A percentile compares a stretch with the other conserved stretches of the same genome.
Conservation (phyloP, 2,113 vertebrate species). For the Oreotrochilus melanogaster region DNA sequence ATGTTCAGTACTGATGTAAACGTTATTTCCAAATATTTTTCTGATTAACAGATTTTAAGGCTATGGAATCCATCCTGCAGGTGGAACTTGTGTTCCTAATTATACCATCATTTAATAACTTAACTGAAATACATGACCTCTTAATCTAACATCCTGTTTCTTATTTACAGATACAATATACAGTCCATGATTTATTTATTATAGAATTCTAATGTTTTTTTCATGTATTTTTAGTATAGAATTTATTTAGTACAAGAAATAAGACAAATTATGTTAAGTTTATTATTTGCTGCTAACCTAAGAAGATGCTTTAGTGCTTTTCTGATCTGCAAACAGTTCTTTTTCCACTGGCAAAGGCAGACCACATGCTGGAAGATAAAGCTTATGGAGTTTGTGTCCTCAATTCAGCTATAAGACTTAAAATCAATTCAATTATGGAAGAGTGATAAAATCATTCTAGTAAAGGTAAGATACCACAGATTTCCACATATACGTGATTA, state of each 20-base stretch:
- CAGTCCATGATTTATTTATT: not conserved
- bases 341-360: not conserved
- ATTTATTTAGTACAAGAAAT: not conserved
- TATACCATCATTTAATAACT: not conserved
- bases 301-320: not conserved
- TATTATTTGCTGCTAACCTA: not conserved
- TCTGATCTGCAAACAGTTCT: not conserved
- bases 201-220: not conserved
- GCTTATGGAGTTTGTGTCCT: not conserved
- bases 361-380: constrained; percentile 9
- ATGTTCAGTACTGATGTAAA: not conserved
- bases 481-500: not conserved
- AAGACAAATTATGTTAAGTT: not conserved
- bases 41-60: not conserved
- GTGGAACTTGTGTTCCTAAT: not conserved
- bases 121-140: not conserved
- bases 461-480: not conserved
- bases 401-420: constrained; percentile 19
- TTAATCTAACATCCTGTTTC: not conserved
- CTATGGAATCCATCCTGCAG: not conserved
- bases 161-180: not conserved
- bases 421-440: constrained; percentile 13
- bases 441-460: not conserved
- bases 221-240: not conserved
- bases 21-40: not conserved